A percentile compares a stretch with the other conserved stretches of the same genome.
phyloP scores from a whole-genome alignment of 1,140 invertebrate species.

The Drusus annulatus region DNA sequence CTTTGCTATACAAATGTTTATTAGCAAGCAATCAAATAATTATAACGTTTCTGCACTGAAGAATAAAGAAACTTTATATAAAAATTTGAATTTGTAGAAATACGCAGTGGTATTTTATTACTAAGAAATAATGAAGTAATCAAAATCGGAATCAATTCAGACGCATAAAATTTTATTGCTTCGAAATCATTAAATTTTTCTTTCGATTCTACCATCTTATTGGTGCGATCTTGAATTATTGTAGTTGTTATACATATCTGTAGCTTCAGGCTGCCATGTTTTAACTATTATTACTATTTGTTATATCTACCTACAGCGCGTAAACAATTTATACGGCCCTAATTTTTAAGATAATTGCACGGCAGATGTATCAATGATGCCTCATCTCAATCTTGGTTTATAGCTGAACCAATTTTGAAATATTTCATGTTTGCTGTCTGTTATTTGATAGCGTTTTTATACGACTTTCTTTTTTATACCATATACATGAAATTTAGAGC shows the following conservation, averaged over 20 bases:
- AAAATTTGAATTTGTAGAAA: no score
- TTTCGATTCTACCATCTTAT: neutral
- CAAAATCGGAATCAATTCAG: constrained; percentile 16
- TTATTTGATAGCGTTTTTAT: no score
- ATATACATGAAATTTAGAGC: no score
- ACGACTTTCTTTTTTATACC: no score
- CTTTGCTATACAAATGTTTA: no score
- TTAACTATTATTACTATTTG: neutral
- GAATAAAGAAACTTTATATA: no score
- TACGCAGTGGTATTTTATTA: neutral
- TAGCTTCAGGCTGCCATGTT: constrained; percentile 11
- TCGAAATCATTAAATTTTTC: neutral
- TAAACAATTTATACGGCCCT: constrained; percentile 9
- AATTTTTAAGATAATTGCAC: neutral
- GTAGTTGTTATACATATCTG: neutral
- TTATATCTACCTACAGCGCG: neutral
- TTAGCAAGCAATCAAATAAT: no score
- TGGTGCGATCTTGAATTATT: constrained; percentile 13
- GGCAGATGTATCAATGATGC: neutral
- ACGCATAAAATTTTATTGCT: constrained; percentile 17
- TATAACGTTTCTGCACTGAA: no score
- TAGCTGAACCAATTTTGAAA: no score
- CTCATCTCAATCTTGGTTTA: neutral
- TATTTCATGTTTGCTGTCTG: no score
- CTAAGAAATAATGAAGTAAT: constrained; percentile 4